Conservation (phyloP, 92 coral and sea anemone genomes). For the Porites divaricata region DNA sequence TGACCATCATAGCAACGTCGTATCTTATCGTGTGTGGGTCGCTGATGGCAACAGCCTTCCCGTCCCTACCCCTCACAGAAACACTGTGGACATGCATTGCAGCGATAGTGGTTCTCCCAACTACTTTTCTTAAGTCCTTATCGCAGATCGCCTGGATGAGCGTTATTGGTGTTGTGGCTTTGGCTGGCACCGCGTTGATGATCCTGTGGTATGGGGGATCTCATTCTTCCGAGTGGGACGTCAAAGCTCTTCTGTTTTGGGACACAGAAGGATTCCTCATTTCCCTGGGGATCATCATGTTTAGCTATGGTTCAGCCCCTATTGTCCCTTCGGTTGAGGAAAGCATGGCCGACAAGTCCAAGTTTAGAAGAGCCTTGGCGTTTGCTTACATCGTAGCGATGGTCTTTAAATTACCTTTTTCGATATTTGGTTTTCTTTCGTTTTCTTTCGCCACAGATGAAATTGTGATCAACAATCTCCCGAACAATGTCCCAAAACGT, state of each 20-base stretch:
- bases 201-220: slow-evolving; percentile 45
- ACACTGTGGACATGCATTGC: slow-evolving; percentile 51
- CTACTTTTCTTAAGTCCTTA: slow-evolving; percentile 53
- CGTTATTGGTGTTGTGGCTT: slow-evolving; percentile 44
- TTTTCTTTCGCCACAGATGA: slow-evolving; percentile 50
- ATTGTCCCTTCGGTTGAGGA: slow-evolving; percentile 51
- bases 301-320: slow-evolving; percentile 59
- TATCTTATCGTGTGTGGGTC: slow-evolving; percentile 70
- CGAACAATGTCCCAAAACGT: slow-evolving; percentile 29
- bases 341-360: slow-evolving; percentile 53
- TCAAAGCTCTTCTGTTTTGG: slow-evolving; percentile 48
- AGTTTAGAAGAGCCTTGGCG: slow-evolving; percentile 49
- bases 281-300: slow-evolving; percentile 50
- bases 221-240: slow-evolving; percentile 29
- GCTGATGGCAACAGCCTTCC: slow-evolving; percentile 41
- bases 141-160: slow-evolving; percentile 74
- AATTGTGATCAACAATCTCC: slow-evolving; percentile 58
- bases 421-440: slow-evolving; percentile 54
- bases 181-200: slow-evolving; percentile 35
- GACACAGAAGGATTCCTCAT: slow-evolving; percentile 53
- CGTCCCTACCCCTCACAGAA: slow-evolving; percentile 37
- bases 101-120: slow-evolving; percentile 53
- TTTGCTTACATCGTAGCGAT: slow-evolving; percentile 38
- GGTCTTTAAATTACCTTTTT: slow-evolving; percentile 49
- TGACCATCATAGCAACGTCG: slow-evolving; percentile 40